Conservation (phyloP, 2,888 invertebrate species). For the Strigamia crassipes region DNA sequence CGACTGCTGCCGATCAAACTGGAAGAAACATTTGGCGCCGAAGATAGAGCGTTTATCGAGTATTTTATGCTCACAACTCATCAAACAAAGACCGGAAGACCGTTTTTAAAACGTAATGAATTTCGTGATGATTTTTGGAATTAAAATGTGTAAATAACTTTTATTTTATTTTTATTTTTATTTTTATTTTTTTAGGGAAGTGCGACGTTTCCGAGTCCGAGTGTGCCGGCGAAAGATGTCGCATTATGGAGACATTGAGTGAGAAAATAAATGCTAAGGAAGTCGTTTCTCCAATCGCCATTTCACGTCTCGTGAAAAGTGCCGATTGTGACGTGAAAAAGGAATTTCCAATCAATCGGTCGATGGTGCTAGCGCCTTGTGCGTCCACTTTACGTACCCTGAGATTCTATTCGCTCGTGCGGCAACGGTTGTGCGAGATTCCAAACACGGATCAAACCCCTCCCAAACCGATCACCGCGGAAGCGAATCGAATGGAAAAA, state of each 20-base stretch:
- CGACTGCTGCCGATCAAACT: neutral
- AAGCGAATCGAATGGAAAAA: neutral
- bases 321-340: no score
- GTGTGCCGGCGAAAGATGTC: no score
- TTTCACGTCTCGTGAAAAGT: no score
- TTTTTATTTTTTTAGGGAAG: no score
- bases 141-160: no score
- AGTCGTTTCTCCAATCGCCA: no score
- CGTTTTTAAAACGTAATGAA: neutral
- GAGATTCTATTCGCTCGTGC: neutral
- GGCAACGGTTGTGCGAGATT: neutral
- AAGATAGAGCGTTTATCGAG: neutral
- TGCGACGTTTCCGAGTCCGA: no score
- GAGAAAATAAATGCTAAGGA: no score
- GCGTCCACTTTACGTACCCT: neutral
- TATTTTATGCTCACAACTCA: neutral
- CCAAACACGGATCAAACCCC: neutral
- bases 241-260: no score
- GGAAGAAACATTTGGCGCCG: neutral
- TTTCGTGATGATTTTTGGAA: neutral
- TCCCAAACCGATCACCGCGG: neutral
- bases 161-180: no score
- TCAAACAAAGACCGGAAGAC: neutral
- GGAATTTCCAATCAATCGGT: neutral
- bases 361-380: neutral